Percentiles rank a stretch among this genome's conserved stretches.
Evolutionary conservation across 2,888 invertebrate genomes (phyloP).

Genomic region (Cheilosia urbana): DNA sequence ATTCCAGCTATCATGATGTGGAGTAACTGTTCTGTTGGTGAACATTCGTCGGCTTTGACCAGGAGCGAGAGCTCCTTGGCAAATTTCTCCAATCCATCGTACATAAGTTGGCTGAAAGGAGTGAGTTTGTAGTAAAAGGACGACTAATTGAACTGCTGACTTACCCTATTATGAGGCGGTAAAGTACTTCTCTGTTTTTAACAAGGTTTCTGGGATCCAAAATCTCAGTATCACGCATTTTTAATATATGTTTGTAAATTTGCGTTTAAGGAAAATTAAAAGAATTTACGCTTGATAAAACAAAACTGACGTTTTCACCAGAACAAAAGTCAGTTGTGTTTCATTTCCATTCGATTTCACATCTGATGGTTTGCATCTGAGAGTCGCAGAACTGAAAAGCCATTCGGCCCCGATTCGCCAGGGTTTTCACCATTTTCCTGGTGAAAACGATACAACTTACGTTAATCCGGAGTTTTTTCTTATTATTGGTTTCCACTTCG

Average conservation of each 20-base stretch:
- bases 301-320: background rate
- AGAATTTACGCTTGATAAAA: background rate
- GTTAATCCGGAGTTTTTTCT: too few relatives aligned
- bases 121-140: background rate
- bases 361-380: background rate
- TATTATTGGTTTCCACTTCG: too few relatives aligned
- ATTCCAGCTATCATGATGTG: slow-evolving; percentile 94
- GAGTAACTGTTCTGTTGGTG: slow-evolving; percentile 96
- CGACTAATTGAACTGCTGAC: slow-evolving; percentile 16
- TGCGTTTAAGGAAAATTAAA: background rate
- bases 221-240: slow-evolving; percentile 83
- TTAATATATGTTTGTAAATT: background rate
- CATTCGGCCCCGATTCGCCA: too few relatives aligned
- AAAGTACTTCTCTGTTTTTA: slow-evolving; percentile 94
- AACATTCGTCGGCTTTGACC: slow-evolving; percentile 96
- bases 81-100: slow-evolving; percentile 98
- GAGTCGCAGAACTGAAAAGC: background rate
- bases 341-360: background rate
- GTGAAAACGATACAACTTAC: too few relatives aligned
- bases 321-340: slow-evolving; percentile 2
- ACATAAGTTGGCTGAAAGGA: slow-evolving; percentile 94
- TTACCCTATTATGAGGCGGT: slow-evolving; percentile 96
- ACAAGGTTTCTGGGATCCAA: slow-evolving; percentile 91
- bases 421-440: too few relatives aligned
- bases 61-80: slow-evolving; percentile 93